Percentiles rank a stretch among this genome's conserved stretches.
These are phyloP conservation scores for Halictus ligatus DNA, from an alignment of 2,888 invertebrate species.

Conservation along the genomic window DNA sequence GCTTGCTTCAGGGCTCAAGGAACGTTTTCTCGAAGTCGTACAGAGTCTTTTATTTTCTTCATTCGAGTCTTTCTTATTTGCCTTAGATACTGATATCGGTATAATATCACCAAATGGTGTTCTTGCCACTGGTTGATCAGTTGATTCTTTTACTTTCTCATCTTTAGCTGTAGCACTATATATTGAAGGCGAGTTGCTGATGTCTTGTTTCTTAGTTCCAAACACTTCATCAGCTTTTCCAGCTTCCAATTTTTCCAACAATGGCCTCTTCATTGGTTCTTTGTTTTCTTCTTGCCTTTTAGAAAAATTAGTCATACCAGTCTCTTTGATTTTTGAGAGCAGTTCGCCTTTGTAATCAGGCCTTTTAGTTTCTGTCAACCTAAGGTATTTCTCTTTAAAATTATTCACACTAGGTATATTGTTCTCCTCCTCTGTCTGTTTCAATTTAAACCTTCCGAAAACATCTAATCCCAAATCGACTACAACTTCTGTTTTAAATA, in stretches of 20 bases:
- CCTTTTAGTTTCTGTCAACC: constrained; percentile 65
- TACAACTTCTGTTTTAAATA: constrained; percentile 77
- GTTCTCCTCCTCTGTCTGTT: constrained; percentile 59
- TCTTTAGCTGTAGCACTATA: constrained; percentile 27
- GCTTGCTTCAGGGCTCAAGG: constrained; percentile 39
- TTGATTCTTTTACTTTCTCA: constrained; percentile 10
- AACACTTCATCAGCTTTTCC: constrained; percentile 73
- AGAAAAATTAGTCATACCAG: constrained; percentile 67
- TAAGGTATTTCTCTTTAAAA: constrained; percentile 78
- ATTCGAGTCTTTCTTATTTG: constrained; percentile 7
- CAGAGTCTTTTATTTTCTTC: background rate
- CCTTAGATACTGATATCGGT: constrained; percentile 40
- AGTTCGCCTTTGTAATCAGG: constrained; percentile 75
- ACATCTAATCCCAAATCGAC: constrained; percentile 77
- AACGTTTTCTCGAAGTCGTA: constrained; percentile 60
- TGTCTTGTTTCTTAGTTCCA: constrained; percentile 52
- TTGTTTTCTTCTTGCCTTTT: constrained; percentile 72
- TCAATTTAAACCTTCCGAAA: constrained; percentile 81
- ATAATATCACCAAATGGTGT: constrained; percentile 80
- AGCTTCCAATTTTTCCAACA: constrained; percentile 75
- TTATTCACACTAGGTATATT: constrained; percentile 52
- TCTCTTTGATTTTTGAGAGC: constrained; percentile 72
- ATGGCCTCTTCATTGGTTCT: constrained; percentile 71
- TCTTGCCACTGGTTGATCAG: constrained; percentile 50
- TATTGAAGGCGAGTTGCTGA: background rate